These are phyloP conservation scores for Pipistrellus kuhlii DNA, from an alignment of 2,797 vertebrate genomes.

Conservation along the genomic window DNA sequence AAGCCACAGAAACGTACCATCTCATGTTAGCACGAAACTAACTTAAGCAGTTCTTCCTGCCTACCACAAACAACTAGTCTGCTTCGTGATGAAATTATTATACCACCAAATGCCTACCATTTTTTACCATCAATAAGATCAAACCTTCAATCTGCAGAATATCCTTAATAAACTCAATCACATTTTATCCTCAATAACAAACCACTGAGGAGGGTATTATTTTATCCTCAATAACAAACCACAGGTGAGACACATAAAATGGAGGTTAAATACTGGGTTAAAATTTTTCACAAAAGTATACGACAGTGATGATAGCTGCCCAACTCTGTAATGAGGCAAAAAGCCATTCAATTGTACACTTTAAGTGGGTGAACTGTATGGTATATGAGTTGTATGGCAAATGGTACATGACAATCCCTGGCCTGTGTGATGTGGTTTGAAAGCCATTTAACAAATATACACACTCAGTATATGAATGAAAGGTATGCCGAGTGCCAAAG, in stretches of 20 bases:
- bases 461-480: not conserved
- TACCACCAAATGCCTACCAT: not conserved
- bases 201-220: not conserved
- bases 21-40: not conserved
- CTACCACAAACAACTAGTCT: not conserved
- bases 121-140: constrained; percentile 1
- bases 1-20: not conserved
- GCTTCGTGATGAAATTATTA: not conserved
- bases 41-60: not conserved
- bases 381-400: not conserved
- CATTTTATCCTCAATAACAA: not conserved
- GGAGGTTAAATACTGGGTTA: not conserved
- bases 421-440: not conserved
- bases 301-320: not conserved
- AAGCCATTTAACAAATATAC: not conserved
- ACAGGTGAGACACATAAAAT: not conserved
- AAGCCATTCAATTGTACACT: not conserved
- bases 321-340: not conserved
- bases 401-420: not conserved
- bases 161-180: not conserved
- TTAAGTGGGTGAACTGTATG: not conserved
- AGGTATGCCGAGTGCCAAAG: not conserved
- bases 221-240: not conserved
- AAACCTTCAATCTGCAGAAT: constrained; percentile 27
- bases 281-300: not conserved